These are phyloP conservation scores for Zonitis immaculata DNA, from an alignment of 2,888 invertebrate genomes.

Conservation along the genomic window DNA sequence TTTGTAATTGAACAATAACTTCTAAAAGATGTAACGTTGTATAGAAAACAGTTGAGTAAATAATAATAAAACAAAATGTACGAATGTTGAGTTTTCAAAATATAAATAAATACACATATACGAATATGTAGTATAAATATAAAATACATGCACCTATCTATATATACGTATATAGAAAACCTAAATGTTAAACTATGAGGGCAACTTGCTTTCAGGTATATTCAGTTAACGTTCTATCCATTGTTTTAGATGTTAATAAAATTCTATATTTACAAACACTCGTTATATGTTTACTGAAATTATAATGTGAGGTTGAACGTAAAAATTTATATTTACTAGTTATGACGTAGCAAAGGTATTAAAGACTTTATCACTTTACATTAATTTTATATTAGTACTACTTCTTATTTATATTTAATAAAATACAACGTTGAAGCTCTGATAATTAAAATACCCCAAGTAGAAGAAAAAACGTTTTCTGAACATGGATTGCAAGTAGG, in stretches of 20 bases:
- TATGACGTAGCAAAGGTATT: conserved; percentile 16
- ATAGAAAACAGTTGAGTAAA: conserved; percentile 16
- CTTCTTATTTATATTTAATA: conserved; percentile 11
- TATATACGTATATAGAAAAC: conserved; percentile 3
- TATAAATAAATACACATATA: conserved; percentile 2
- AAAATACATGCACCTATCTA: too few relatives aligned
- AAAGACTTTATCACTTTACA: conserved; percentile 12
- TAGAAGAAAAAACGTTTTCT: too few relatives aligned
- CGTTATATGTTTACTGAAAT: conserved; percentile 16
- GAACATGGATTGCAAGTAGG: too few relatives aligned
- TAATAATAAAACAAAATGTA: conserved; percentile 11
- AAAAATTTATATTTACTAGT: conserved; percentile 14
- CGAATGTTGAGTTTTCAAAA: conserved; percentile 10
- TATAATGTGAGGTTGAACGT: conserved; percentile 14
- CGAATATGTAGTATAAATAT: too few relatives aligned
- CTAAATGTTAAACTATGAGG: conserved; percentile 1
- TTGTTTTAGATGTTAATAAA: conserved; percentile 17
- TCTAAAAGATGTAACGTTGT: conserved; percentile 10
- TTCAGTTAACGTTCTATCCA: conserved; percentile 4
- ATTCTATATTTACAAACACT: conserved; percentile 15
- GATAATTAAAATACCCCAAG: conserved; percentile 1
- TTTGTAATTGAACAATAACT: conserved; percentile 17
- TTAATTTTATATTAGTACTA: conserved; percentile 13
- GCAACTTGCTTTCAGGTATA: conserved; percentile 10
- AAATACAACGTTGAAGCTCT: not conserved